A percentile compares a stretch with the other conserved stretches of the same genome.
These are phyloP conservation scores for Octopus bimaculoides DNA, from an alignment of 1,140 invertebrate species.

Conservation along the genomic window DNA sequence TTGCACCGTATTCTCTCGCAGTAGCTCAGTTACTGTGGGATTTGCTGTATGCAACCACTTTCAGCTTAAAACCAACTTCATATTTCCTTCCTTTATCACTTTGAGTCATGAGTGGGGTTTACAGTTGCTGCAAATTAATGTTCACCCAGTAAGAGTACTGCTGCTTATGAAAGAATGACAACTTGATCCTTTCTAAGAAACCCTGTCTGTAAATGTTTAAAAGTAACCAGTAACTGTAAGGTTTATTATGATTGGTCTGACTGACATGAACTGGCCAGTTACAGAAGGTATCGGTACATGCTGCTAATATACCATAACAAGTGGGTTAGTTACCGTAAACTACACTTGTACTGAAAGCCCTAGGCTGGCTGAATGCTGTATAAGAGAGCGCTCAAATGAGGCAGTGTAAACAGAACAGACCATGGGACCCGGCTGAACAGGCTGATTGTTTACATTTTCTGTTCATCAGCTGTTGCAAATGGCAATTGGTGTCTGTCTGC, in stretches of 20 bases:
- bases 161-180: too few species aligned
- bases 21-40: background rate
- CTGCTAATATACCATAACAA: background rate
- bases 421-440: background rate
- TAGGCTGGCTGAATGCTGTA: background rate
- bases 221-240: conserved; percentile 4
- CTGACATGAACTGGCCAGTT: background rate
- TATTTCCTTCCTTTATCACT: background rate
- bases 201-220: background rate
- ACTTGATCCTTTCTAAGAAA: too few species aligned
- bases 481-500: background rate
- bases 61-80: background rate
- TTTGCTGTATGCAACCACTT: background rate
- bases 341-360: background rate
- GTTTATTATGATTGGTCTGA: background rate
- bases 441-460: background rate
- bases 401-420: background rate
- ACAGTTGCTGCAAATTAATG: background rate
- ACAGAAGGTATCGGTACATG: background rate
- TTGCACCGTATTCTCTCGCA: background rate
- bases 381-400: background rate
- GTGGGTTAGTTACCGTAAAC: background rate
- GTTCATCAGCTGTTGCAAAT: background rate
- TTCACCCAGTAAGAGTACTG: background rate
- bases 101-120: background rate